phyloP scores from a whole-genome alignment of 2,888 invertebrate genomes.

The Agrochola litura region DNA sequence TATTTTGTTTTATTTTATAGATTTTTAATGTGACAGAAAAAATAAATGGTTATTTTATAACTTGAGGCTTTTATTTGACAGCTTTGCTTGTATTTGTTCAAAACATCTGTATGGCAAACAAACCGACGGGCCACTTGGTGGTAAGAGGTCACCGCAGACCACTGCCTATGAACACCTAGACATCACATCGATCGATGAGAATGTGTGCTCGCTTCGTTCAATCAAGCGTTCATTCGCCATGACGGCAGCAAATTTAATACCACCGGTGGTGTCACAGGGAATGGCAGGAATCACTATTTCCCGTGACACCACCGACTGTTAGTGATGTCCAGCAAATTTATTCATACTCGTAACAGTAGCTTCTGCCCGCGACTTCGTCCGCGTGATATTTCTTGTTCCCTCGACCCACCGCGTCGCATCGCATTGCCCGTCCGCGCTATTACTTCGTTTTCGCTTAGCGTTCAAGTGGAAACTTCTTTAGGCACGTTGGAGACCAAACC shows the following conservation, averaged over 20 bases:
- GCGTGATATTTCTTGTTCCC: too few relatives aligned
- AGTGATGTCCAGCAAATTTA: too few relatives aligned
- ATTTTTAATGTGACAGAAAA: conserved; percentile 41
- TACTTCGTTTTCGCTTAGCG: too few relatives aligned
- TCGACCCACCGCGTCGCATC: too few relatives aligned
- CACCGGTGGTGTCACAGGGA: neutral
- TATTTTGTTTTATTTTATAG: conserved; percentile 51
- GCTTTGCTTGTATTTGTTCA: neutral
- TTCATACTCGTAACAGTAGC: too few relatives aligned
- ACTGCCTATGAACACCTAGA: neutral
- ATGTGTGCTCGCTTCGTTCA: neutral
- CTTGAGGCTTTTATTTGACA: conserved; percentile 6
- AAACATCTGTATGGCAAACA: neutral
- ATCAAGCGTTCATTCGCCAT: neutral
- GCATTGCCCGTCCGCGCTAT: too few relatives aligned
- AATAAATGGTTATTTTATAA: conserved; percentile 48
- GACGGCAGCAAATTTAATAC: neutral
- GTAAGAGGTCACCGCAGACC: neutral
- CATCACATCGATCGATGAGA: neutral
- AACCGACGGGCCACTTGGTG: neutral
- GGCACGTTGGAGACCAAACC: too few relatives aligned
- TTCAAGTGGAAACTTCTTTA: too few relatives aligned
- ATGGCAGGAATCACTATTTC: too few relatives aligned
- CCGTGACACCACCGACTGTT: too few relatives aligned
- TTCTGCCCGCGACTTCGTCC: too few relatives aligned